Conservation (phyloP, 2,888 invertebrate species). For the Lutraria lutraria region DNA sequence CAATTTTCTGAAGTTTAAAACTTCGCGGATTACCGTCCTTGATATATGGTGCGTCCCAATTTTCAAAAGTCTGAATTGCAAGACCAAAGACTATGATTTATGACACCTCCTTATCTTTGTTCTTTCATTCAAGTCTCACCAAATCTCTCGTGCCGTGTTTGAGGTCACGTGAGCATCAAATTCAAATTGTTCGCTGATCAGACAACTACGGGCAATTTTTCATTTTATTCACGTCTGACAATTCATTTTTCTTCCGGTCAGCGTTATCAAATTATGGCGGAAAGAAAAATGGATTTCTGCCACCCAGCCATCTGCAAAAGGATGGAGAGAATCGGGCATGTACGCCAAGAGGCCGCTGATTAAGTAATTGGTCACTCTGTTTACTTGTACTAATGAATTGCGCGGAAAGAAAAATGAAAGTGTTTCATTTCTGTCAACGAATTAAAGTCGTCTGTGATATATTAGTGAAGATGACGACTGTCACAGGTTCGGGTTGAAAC, state of each 20-base stretch:
- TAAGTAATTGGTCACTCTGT: slow-evolving; percentile 49
- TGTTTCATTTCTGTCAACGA: slow-evolving; percentile 39
- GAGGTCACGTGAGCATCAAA: slow-evolving; percentile 62
- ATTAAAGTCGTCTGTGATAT: slow-evolving; percentile 34
- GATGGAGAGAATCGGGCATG: slow-evolving; percentile 38
- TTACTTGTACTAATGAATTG: slow-evolving; percentile 54
- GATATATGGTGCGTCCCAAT: slow-evolving; percentile 29
- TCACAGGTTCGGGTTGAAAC: slow-evolving; percentile 30
- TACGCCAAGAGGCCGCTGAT: slow-evolving; percentile 22
- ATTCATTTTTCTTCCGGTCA: slow-evolving; percentile 70
- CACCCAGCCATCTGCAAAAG: slow-evolving; percentile 65
- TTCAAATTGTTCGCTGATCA: slow-evolving; percentile 61
- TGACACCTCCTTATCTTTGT: slow-evolving; percentile 17
- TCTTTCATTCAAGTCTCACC: slow-evolving; percentile 29
- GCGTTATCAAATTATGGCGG: slow-evolving; percentile 72
- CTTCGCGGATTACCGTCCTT: slow-evolving; percentile 9
- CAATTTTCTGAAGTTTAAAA: slow-evolving; percentile 17
- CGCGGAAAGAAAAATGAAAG: slow-evolving; percentile 51
- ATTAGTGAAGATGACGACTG: slow-evolving; percentile 3
- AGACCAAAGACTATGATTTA: slow-evolving; percentile 33
- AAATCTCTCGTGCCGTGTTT: slow-evolving; percentile 35
- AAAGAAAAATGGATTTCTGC: slow-evolving; percentile 70
- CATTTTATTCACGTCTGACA: slow-evolving; percentile 67
- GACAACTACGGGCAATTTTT: slow-evolving; percentile 68
- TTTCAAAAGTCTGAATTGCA: slow-evolving; percentile 27